A percentile compares a stretch with the other conserved stretches of the same genome.
Conservation (phyloP, 2,888 invertebrate genomes). For the Cantharis nigra region DNA sequence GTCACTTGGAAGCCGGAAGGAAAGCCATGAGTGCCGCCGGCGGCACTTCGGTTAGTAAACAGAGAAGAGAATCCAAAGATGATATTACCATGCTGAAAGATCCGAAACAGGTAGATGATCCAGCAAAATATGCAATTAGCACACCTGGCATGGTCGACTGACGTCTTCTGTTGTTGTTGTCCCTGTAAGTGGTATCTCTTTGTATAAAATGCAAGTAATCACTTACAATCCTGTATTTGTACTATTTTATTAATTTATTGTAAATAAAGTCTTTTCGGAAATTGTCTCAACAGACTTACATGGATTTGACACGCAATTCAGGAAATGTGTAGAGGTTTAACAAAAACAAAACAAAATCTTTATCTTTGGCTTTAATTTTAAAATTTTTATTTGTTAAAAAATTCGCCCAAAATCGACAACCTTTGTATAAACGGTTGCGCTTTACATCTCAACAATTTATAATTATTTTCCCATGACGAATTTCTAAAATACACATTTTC, state of each 20-base stretch:
- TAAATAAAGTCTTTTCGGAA: neutral
- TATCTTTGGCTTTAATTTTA: neutral
- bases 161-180: neutral
- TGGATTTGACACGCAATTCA: too few relatives aligned
- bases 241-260: neutral
- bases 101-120: conserved; percentile 4
- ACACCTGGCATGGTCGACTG: conserved; percentile 14
- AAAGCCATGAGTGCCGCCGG: neutral
- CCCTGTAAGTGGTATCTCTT: neutral
- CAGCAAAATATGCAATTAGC: conserved; percentile 9
- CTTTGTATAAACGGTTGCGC: conserved; percentile 81
- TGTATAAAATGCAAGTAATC: conserved; percentile 14
- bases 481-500: conserved; percentile 67
- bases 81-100: conserved; percentile 24
- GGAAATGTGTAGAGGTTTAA: too few relatives aligned
- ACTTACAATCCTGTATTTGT: neutral
- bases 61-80: conserved; percentile 6
- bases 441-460: conserved; percentile 75
- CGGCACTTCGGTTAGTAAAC: neutral
- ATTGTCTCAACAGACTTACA: neutral
- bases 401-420: conserved; percentile 80
- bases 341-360: too few relatives aligned
- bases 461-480: conserved; percentile 64
- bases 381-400: conserved; percentile 56
- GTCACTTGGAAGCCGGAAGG: conserved; percentile 17